Evolutionary conservation across 2,888 invertebrate species (phyloP), one percentile per base, ranked within the genome.

Genomic region (Agriopis aurantiaria): DNA sequence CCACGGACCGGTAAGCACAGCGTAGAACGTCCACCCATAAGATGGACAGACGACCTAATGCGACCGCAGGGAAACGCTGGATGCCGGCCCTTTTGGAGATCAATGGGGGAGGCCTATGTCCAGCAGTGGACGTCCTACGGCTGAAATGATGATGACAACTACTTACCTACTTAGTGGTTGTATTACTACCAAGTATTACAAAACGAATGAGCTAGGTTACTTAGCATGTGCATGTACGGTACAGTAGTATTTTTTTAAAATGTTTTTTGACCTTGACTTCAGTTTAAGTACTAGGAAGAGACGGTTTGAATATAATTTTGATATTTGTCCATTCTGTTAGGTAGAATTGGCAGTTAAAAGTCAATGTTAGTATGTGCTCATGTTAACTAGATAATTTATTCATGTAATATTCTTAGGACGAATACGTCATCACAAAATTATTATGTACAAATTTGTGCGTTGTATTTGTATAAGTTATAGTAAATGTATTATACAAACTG

Each of bases 221-320:
- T 70, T 46, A 45, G 14, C 43, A 55, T 51, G 8, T 56, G 52
- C 55, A 59, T 60, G 53, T n/a, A 56, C n/a, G n/a, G n/a, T n/a
- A n/a, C n/a, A n/a, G n/a, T 23, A 23, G 17, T 23, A 23, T 46
- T 17, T 56, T 68, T 67, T 64, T 33, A 41, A 40, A 9, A 43
- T 48, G 46, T 46, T 46, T n/a, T 46, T 51, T 49, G 57, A 46
- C 72, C 69, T 69, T 69, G 69, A 65, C n/a, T 65, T 60, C 48
- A 65, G 66, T 68, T 65, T 68, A 43, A 62, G 53, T 56, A 60
- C 60, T 65, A 69, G 65, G 65, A 65, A 69, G 69, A 61, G 59
- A 69, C 69, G 10, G 55, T 14, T 49, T 62, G 46, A 56, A 51
- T 64, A 51, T 61, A 41, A 59, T 59, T 69, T 58, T 57, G 6